Conservation (phyloP, 2,888 invertebrate species). For the Caenorhabditis auriculariae region DNA sequence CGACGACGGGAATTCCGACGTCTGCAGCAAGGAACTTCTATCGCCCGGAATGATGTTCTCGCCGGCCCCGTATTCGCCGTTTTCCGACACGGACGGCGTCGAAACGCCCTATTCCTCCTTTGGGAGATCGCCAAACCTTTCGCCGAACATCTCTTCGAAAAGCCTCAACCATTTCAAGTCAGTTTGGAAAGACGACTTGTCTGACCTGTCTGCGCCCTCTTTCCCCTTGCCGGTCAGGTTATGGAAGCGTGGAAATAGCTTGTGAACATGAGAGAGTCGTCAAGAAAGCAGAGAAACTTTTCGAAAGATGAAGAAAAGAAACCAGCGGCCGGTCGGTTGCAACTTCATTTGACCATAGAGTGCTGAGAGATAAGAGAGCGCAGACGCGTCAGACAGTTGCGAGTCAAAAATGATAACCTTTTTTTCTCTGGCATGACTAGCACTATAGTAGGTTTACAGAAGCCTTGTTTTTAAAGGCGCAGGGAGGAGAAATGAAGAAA, state of each 20-base stretch:
- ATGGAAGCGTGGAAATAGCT: too few relatives aligned
- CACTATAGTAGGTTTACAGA: too few relatives aligned
- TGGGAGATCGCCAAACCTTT: conserved; percentile 49
- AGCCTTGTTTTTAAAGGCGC: too few relatives aligned
- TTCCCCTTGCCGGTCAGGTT: too few relatives aligned
- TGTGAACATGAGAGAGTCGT: too few relatives aligned
- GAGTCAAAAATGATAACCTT: too few relatives aligned
- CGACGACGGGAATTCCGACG: conserved; percentile 45
- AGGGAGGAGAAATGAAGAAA: too few relatives aligned
- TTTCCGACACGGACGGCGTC: conserved; percentile 32
- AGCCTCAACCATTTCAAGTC: conserved; percentile 39
- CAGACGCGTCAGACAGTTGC: too few relatives aligned
- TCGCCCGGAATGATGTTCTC: conserved; percentile 53
- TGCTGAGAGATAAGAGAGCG: too few relatives aligned
- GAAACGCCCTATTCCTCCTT: conserved; percentile 52
- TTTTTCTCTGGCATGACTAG: too few relatives aligned
- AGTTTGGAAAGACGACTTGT: not conserved
- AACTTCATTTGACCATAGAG: not conserved
- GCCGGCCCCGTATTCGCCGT: conserved; percentile 60
- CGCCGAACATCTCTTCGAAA: conserved; percentile 30
- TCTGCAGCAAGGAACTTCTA: conserved; percentile 37
- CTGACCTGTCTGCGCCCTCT: too few relatives aligned
- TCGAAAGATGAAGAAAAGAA: not conserved
- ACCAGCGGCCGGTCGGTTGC: not conserved
- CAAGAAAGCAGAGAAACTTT: not conserved